These are phyloP conservation scores for Corythornis madagascariensis DNA, from an alignment of 2,113 vertebrate genomes.

Conservation along the genomic window DNA sequence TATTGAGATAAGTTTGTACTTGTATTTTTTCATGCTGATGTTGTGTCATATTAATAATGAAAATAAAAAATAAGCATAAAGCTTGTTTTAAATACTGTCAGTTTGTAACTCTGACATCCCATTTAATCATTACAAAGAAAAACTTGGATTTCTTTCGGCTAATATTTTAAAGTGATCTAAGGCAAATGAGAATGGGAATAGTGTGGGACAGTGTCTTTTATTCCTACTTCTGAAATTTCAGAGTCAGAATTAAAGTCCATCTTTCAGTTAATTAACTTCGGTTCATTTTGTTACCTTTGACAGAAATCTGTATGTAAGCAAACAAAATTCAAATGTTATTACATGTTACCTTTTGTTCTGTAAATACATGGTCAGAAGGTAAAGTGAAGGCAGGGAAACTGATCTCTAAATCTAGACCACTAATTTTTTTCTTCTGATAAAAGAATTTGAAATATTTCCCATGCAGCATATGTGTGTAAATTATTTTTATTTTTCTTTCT, in stretches of 20 bases:
- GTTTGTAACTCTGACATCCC: background rate
- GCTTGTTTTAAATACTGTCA: background rate
- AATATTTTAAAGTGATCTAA: background rate
- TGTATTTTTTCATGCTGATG: background rate
- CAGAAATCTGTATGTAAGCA: background rate
- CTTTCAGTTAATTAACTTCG: background rate
- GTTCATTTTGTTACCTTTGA: background rate
- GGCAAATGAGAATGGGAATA: background rate
- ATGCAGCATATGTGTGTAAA: background rate
- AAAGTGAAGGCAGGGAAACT: background rate
- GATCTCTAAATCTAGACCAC: background rate
- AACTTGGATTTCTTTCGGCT: background rate
- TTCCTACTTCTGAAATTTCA: background rate
- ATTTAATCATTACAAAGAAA: background rate
- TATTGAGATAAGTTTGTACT: background rate
- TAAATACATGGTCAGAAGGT: background rate
- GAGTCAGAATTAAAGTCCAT: background rate
- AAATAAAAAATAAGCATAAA: constrained; percentile 8
- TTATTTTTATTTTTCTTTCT: background rate
- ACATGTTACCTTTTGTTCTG: background rate
- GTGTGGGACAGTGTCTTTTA: background rate
- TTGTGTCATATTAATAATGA: background rate
- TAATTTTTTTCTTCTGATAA: background rate
- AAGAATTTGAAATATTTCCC: background rate
- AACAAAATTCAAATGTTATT: background rate